These are phyloP conservation scores for Rhineura floridana DNA, from an alignment of 2,113 vertebrate species.

Conservation along the genomic window DNA sequence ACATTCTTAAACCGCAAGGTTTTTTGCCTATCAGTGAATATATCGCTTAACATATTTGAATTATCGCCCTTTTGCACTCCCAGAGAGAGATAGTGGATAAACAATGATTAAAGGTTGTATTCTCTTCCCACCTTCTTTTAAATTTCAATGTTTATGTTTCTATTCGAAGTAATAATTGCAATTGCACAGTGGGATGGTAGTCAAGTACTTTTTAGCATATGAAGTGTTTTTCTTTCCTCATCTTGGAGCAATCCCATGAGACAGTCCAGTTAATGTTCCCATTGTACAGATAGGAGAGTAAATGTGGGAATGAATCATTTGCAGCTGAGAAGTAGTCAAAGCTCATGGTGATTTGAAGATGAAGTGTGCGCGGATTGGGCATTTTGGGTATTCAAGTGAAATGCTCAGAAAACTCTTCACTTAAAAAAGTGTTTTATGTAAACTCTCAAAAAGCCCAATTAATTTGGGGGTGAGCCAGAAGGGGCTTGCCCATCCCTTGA, in stretches of 20 bases:
- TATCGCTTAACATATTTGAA: too few species aligned
- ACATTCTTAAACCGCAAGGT: too few species aligned
- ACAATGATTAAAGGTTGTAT: background rate
- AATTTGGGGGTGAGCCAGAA: background rate
- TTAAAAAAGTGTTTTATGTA: background rate
- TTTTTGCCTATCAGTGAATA: too few species aligned
- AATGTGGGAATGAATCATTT: background rate
- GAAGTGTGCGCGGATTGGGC: too few species aligned
- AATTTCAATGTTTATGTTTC: too few species aligned
- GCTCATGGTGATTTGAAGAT: too few species aligned
- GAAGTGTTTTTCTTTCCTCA: background rate
- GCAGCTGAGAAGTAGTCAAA: background rate
- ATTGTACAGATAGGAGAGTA: background rate
- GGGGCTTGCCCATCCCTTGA: background rate
- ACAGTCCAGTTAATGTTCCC: background rate
- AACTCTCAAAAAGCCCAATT: too few species aligned
- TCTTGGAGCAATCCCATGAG: background rate
- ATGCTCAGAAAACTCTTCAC: background rate
- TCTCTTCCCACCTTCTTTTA: background rate
- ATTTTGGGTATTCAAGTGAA: too few species aligned
- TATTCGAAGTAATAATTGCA: background rate
- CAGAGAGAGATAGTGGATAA: background rate
- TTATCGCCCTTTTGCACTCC: background rate
- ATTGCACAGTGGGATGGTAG: background rate
- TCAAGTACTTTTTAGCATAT: background rate